A percentile compares a stretch with the other conserved stretches of the same genome.
Evolutionary conservation across 1,140 invertebrate species (phyloP).

Genomic region (Holcopasites calliopsidis): DNA sequence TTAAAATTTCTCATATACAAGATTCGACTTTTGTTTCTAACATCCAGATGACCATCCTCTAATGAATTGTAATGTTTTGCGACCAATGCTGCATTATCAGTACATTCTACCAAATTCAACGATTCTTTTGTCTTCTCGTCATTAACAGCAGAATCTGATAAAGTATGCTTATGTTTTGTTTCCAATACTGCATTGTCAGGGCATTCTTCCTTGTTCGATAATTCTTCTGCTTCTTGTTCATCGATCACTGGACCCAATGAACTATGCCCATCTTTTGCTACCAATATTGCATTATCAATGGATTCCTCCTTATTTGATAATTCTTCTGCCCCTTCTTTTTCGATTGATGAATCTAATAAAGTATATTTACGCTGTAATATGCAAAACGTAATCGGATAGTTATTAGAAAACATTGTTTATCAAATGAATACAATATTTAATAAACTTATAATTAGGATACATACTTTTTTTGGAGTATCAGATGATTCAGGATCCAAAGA

Average conservation of each 20-base stretch:
- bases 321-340: no score
- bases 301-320: no score
- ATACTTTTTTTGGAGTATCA: slow-evolving; percentile 23
- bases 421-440: not conserved
- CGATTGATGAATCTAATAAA: no score
- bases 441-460: no score
- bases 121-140: slow-evolving; percentile 29
- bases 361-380: no score
- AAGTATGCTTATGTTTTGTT: no score
- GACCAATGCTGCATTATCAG: slow-evolving; percentile 82
- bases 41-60: slow-evolving; percentile 88
- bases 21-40: slow-evolving; percentile 92
- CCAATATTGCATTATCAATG: no score
- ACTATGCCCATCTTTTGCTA: no score
- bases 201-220: no score
- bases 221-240: no score
- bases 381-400: slow-evolving; percentile 15
- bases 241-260: no score
- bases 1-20: slow-evolving; percentile 98
- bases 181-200: no score
- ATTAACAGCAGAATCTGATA: slow-evolving; percentile 60
- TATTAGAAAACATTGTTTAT: slow-evolving; percentile 4
- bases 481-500: not conserved
- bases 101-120: slow-evolving; percentile 36
- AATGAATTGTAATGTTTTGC: slow-evolving; percentile 93